Evolutionary conservation across 2,113 vertebrate genomes (phyloP).

Genomic region (Chunga burmeisteri): DNA sequence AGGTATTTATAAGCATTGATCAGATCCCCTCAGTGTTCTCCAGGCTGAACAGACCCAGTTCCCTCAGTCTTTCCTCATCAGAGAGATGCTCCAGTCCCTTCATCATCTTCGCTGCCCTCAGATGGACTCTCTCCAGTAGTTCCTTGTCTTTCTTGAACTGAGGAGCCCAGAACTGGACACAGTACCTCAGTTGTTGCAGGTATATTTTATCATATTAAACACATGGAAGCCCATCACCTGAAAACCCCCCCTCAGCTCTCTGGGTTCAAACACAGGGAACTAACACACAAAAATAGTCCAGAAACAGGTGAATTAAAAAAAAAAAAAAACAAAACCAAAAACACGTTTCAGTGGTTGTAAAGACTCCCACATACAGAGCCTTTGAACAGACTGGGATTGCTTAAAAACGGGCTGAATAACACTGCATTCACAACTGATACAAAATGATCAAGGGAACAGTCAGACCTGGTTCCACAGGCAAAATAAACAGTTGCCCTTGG

Average conservation of each 20-base stretch:
- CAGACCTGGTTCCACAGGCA: neutral
- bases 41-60: too few species aligned
- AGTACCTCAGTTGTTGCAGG: too few species aligned
- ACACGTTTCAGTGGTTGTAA: neutral
- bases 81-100: too few species aligned
- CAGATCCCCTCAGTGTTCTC: too few species aligned
- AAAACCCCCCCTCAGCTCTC: neutral
- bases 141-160: too few species aligned
- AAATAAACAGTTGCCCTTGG: neutral
- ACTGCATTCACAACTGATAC: fast-evolving
- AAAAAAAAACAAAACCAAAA: too few species aligned
- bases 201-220: neutral
- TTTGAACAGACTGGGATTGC: neutral
- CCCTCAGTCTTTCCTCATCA: too few species aligned
- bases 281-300: neutral
- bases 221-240: neutral
- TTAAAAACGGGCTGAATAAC: neutral
- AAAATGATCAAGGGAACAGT: neutral
- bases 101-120: too few species aligned
- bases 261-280: neutral
- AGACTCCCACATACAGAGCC: neutral
- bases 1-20: too few species aligned
- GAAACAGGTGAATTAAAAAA: neutral
- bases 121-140: too few species aligned
- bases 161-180: too few species aligned